Base-by-base conservation (phyloP, 2,888 invertebrate genomes). In the Brachypterus glaber region DNA sequence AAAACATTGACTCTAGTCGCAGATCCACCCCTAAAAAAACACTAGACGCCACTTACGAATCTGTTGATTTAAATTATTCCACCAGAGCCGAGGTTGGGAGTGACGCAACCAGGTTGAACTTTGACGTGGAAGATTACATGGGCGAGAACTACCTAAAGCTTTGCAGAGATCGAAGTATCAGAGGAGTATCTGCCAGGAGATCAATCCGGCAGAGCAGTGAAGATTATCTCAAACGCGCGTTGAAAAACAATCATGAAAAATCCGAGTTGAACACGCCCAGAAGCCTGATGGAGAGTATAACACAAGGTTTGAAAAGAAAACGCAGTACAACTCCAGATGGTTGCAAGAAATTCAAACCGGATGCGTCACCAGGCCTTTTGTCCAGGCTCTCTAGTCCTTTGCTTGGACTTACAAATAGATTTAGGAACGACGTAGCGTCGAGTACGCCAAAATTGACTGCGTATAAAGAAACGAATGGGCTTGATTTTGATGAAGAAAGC, bases 361-460 rank as follows among this genome's bases (percentile, higher is more conserved):
- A 59, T 3, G n/a, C n/a, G n/a, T 40, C 49, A 1, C 40, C 54
- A 1, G 50, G 54, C 8, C 49, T 60, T 13, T 46, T 53, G 8
- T 54, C 55, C 2, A 55, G 56, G 25, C 50, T 63, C 12, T 47
- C 58, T 9, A 61, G 55, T 34, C 62, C 63, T 3, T 44, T 63
- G 31, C 44, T 43, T 4, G 52, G 42, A 39, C 42, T 64, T 4
- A 55, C 47, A 33, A 53, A 47, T 27, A 49, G 49, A 29, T 58
- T 60, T 24, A 43, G 44, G 3, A 41, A 48, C 7, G 51, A 54
- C 4, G 44, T 49, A 18, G 41, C 47, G 3, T 52, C 57, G 1
- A 60, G 59, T 41, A 62, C 60, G 1, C 63, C 63, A 4, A 62
- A 59, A 47, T 39, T 63, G 18, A 57, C 59, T 1, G 53, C 53